Percentiles rank a stretch among this genome's conserved stretches.
Conservation (phyloP, 92 coral and sea anemone genomes). For the Paragorgia papillata region DNA sequence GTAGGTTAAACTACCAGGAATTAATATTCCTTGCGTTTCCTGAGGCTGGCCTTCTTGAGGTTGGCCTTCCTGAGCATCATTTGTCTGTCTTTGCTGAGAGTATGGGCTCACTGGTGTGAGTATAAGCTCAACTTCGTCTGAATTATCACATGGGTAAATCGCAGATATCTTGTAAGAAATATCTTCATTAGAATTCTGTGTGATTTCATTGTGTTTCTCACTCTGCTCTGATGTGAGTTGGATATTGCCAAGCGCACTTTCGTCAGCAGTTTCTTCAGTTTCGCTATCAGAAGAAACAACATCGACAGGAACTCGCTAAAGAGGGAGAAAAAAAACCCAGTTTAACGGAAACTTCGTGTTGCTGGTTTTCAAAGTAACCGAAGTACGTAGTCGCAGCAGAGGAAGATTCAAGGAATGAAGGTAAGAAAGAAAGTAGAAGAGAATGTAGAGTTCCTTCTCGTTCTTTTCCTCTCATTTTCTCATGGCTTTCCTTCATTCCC, state of each 20-base stretch:
- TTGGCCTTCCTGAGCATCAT: too few species aligned
- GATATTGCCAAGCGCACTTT: neutral
- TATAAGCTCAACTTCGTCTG: conserved; percentile 8
- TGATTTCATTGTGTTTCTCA: neutral
- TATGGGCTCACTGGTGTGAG: neutral
- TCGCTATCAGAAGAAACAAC: conserved; percentile 26
- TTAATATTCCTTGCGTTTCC: neutral
- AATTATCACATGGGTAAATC: conserved; percentile 11
- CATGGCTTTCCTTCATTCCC: too few species aligned
- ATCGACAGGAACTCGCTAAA: conserved; percentile 8
- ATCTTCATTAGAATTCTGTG: neutral
- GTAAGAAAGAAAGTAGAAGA: neutral
- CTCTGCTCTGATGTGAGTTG: too few species aligned
- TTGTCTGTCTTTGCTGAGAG: neutral
- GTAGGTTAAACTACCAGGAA: neutral
- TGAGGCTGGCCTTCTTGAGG: too few species aligned
- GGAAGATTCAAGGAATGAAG: neutral
- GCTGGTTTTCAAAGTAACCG: too few species aligned
- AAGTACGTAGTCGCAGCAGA: too few species aligned
- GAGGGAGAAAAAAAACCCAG: neutral
- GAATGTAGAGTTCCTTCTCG: too few species aligned
- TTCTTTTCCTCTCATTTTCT: too few species aligned
- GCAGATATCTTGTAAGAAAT: neutral
- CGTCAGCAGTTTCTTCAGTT: neutral
- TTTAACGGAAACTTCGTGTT: neutral